Evolutionary conservation across 2,888 invertebrate genomes (phyloP), one percentile per base, ranked within the genome.

Genomic region (Drosophila histrio): DNA sequence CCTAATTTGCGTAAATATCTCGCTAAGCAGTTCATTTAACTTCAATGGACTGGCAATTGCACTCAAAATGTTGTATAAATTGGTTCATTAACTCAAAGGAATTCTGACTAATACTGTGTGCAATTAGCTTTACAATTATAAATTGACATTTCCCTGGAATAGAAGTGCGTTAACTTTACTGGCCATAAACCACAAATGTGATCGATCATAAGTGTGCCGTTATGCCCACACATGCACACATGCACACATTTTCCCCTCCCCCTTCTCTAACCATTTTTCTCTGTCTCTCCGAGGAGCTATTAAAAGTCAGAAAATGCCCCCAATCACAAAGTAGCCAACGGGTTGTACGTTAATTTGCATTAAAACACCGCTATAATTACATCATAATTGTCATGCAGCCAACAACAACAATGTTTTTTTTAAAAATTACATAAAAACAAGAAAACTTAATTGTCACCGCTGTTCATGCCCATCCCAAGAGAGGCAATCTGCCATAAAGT

Each of bases 1-100:
- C 47, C 43, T 79, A 67, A 79, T 67, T 77, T 61, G 62, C 57
- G 73, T 53, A 70, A 75, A 76, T 39, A 71, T 56, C 67, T 64
- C 22, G 58, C 58, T 50, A 63, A 72, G 66, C 88, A 80, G 70
- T 87, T 84, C 87, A 88, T 87, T 88, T 84, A 87, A 88, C 87
- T 87, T 77, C 78, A 84, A 88, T 87, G 66, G 81, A 47, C 65
- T 59, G 63, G 67, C 85, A 88, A 83, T 87, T 84, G 81, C 63
- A 62, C 52, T 69, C 59, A 65, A 65, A 82, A 79, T 77, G 52
- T 68, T 76, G 68, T 66, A 54, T 53, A 71, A 86, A 86, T 69
- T 83, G 73, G 26, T 80, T 86, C 87, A 83, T 83, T 88, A 68
- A 58, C 52, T 54, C 30, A 58, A 46, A 22, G 36, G 46, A 49